phyloP scores from a whole-genome alignment of 2,797 vertebrate species.

The Scyliorhinus canicula region DNA sequence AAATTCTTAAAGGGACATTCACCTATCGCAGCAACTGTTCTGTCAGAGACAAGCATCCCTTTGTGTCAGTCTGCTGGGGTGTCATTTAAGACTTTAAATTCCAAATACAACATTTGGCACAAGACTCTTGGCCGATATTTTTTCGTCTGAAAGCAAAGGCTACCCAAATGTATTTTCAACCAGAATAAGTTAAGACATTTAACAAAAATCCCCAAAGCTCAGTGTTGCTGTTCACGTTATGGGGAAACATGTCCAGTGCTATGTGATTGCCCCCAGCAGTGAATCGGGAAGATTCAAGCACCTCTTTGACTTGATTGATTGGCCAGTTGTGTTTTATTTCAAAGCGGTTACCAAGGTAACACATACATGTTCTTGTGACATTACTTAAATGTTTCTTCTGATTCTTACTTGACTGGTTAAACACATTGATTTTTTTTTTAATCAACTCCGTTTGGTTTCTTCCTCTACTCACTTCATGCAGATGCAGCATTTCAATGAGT shows the following conservation, averaged over 20 bases:
- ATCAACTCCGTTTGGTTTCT: background rate
- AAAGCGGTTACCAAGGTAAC: background rate
- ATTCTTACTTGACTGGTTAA: slow-evolving; percentile 15
- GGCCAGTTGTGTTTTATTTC: slow-evolving; percentile 1
- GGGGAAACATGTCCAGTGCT: background rate
- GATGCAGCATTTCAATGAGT: background rate
- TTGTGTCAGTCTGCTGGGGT: background rate
- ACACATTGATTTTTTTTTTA: background rate
- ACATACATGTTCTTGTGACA: background rate
- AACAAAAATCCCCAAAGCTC: background rate
- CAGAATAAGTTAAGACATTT: background rate
- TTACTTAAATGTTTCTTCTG: background rate
- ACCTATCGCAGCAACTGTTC: background rate
- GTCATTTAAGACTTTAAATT: background rate
- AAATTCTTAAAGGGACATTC: background rate
- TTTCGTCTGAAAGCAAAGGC: background rate
- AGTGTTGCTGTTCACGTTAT: background rate
- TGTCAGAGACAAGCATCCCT: background rate
- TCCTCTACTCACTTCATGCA: background rate
- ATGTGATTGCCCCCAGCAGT: background rate
- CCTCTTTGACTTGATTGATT: background rate
- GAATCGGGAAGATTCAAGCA: background rate
- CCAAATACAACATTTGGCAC: background rate
- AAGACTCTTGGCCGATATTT: background rate
- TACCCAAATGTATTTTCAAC: background rate